Percentiles rank a stretch among this genome's conserved stretches.
phyloP scores from a whole-genome alignment of 2,113 vertebrate species.

The Myiopsitta monachus region DNA sequence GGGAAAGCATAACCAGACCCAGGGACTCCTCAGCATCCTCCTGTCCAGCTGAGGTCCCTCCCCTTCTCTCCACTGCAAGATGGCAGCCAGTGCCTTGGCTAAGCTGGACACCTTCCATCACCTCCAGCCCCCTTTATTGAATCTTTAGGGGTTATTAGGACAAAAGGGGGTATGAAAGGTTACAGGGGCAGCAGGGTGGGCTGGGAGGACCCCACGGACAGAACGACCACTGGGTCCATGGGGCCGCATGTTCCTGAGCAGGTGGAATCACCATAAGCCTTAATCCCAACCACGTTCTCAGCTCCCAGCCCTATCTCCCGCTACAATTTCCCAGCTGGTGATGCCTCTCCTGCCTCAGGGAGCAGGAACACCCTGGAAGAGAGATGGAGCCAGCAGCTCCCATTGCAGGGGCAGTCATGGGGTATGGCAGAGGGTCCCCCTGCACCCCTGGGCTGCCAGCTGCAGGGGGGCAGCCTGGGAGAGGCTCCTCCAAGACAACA shows the following conservation, averaged over 20 bases:
- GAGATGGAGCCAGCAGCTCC: not conserved
- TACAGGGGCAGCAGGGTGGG: not conserved
- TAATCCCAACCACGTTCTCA: accelerated
- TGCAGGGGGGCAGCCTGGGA: not conserved
- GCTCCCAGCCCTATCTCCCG: not conserved
- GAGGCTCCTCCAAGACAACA: not conserved
- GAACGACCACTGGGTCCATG: too few relatives aligned
- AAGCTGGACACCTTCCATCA: not conserved
- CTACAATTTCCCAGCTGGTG: not conserved
- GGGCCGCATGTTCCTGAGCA: not conserved
- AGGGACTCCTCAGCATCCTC: not conserved
- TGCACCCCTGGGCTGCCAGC: not conserved
- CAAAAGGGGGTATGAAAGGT: accelerated
- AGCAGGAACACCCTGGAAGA: not conserved
- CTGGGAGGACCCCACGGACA: not conserved
- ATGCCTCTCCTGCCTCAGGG: not conserved
- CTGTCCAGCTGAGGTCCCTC: not conserved
- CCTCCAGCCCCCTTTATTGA: not conserved
- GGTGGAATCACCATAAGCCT: not conserved
- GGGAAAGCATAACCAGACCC: not conserved
- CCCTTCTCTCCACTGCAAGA: accelerated
- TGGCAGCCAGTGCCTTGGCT: not conserved
- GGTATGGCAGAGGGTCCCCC: not conserved
- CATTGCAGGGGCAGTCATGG: accelerated
- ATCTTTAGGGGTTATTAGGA: not conserved